Evolutionary conservation across 2,888 invertebrate species (phyloP), one percentile per base, ranked within the genome.

Genomic region (Plutella xylostella): DNA sequence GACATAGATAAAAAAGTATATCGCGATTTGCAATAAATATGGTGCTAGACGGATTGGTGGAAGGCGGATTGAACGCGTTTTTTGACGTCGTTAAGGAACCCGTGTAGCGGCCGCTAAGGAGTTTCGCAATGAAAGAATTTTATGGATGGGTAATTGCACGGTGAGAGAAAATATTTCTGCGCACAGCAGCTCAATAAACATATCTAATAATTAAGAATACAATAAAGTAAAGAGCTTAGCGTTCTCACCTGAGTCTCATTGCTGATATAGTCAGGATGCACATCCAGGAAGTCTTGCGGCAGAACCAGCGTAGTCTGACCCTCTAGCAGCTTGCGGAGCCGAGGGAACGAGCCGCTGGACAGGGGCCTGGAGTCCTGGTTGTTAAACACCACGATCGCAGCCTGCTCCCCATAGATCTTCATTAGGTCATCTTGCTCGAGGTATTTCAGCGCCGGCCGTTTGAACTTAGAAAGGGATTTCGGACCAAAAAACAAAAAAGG

Each of bases 401-500:
- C 83, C 54, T 82, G 85, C 47, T 85, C 85, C 28, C 76, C 78
- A 52, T 86, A 88, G n/a, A 88, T 77, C 56, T 75, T 76, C 69
- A 84, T 82, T 58, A 88, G 63, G 46, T 85, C 82, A 70, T 85
- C 85, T 54, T 87, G 86, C 42, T 82, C 83, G 34, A 86, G 58
- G 42, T 77, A 83, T 48, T 78, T 75, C 25, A 88, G 56, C 2
- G 87, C 86, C 28, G 86, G 84, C 22, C 85, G 61, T 47, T 76
- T 76, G 48, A 85, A 78, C 33, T 70, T 70, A 25, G 70, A 69
- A 1, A 88, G 60, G 6, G 80, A 72, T 39, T 83, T 76, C 4
- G 85, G 86, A 1, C 88, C 88, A 68, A 88, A 88, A 54, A 88
- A 84, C 4, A 88, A 53, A 57, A 87, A 88, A 0, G 88, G 88